Base-by-base conservation (phyloP, 1,140 invertebrate genomes). In the Pygmarrhopalites habei region DNA sequence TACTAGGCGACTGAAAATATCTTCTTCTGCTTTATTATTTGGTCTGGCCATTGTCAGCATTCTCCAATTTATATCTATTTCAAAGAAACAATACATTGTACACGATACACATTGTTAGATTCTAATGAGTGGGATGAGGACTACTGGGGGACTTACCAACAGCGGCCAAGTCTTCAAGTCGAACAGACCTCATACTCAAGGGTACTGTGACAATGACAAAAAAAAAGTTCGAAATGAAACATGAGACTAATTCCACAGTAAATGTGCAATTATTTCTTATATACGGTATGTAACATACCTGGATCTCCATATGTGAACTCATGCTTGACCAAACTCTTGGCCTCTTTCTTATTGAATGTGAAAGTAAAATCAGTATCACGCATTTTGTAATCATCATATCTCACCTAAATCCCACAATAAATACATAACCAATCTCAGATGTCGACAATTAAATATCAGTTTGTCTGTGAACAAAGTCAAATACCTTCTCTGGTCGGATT, bases 51-150 rank as follows among this genome's bases (percentile, higher is more conserved):
- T 86, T 7, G 91, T 95, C 7, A 95, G 76, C 91, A 95, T 95
- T 74, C 86, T 83, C 91, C 91, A 95, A 71, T 92, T 88, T 58
- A 95, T 95, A n/a, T 88, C 83, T 2, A n/a, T n/a, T n/a, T n/a
- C n/a, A n/a, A n/a, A n/a, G n/a, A n/a, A n/a, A n/a, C n/a, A n/a
- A n/a, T n/a, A n/a, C n/a, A n/a, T n/a, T n/a, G n/a, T n/a, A n/a
- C n/a, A n/a, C n/a, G n/a, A n/a, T n/a, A n/a, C n/a, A n/a, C n/a
- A n/a, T n/a, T n/a, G n/a, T n/a, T n/a, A n/a, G n/a, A n/a, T n/a
- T n/a, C n/a, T n/a, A n/a, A n/a, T n/a, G n/a, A n/a, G n/a, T n/a
- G n/a, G n/a, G n/a, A n/a, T n/a, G n/a, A n/a, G n/a, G n/a, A n/a
- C n/a, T n/a, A n/a, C n/a, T n/a, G n/a, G n/a, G n/a, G n/a, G n/a